Evolutionary conservation across 2,113 vertebrate species (phyloP).

Genomic region (Elephas maximus): DNA sequence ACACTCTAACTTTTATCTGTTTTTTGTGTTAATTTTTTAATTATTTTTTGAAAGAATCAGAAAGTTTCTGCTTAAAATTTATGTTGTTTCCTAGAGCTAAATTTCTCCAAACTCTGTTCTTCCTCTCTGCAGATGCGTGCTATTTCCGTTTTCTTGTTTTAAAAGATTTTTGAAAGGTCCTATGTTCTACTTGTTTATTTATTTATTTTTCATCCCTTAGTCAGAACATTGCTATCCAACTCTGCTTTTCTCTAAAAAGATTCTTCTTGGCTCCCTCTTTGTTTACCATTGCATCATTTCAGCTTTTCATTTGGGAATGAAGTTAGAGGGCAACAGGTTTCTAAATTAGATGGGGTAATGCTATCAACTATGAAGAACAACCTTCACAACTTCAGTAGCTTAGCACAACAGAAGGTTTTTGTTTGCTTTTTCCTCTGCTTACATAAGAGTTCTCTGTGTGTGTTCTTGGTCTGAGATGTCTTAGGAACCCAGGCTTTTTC

Average conservation of each 20-base stretch:
- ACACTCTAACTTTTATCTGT: not conserved
- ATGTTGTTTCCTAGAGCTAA: not conserved
- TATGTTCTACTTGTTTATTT: not conserved
- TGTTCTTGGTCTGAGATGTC: not conserved
- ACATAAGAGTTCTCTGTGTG: not conserved
- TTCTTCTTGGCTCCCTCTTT: not conserved
- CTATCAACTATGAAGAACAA: not conserved
- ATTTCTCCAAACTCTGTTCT: not conserved
- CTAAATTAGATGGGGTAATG: not conserved
- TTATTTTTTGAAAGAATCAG: slow-evolving; percentile 6
- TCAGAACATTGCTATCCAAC: not conserved
- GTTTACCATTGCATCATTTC: not conserved
- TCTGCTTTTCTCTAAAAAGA: not conserved
- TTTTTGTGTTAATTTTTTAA: not conserved
- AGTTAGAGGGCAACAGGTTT: not conserved
- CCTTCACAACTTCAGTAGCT: not conserved
- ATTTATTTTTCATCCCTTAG: not conserved
- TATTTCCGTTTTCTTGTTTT: not conserved
- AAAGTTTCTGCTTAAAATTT: not conserved
- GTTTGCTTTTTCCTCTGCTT: not conserved
- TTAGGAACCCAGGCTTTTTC: not conserved
- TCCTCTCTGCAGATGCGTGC: not conserved
- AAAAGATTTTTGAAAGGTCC: not conserved
- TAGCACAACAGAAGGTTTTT: not conserved
- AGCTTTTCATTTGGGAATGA: not conserved